Evolutionary conservation across 35 echinoderm and acorn worm genomes (phyloP).

Genomic region (Lytechinus variegatus): DNA sequence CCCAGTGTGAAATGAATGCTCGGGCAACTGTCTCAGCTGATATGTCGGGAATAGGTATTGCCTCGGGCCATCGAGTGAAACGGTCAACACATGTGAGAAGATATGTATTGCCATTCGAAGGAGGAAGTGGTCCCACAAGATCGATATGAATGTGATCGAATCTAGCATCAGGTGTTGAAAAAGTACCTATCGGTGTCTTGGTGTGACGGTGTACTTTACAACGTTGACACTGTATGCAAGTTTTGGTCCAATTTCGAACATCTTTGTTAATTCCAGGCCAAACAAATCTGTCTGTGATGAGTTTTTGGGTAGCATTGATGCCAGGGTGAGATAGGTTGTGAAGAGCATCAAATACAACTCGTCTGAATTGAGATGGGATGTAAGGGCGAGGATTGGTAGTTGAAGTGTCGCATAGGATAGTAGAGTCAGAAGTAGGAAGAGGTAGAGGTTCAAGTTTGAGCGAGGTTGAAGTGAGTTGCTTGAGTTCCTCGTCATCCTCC

Average conservation of each 20-base stretch:
- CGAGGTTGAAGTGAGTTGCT: constrained; percentile 45
- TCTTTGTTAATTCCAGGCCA: constrained; percentile 76
- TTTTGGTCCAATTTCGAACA: constrained; percentile 64
- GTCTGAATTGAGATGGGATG: constrained; percentile 28
- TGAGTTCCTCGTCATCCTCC: constrained; percentile 52
- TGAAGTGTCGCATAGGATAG: constrained; percentile 59
- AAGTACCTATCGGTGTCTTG: constrained; percentile 61
- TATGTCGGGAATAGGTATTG: constrained; percentile 55
- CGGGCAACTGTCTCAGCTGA: constrained; percentile 59
- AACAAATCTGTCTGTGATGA: constrained; percentile 54
- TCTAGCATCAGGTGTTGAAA: constrained; percentile 67
- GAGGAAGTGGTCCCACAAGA: constrained; percentile 69
- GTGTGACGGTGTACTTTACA: constrained; percentile 68
- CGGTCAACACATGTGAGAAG: constrained; percentile 68
- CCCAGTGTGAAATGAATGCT: constrained; percentile 52
- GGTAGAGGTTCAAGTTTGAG: constrained; percentile 49
- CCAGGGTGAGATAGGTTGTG: constrained; percentile 46
- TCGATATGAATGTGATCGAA: constrained; percentile 65
- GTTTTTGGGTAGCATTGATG: constrained; percentile 55
- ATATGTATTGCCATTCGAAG: constrained; percentile 67
- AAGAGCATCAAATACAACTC: constrained; percentile 36
- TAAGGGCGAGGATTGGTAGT: constrained; percentile 48
- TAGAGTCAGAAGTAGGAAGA: background rate
- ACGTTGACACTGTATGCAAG: constrained; percentile 69
- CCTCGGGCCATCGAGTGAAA: constrained; percentile 81